A percentile compares a stretch with the other conserved stretches of the same genome.
Conservation (phyloP, 2,888 invertebrate genomes). For the Athalia cordata region DNA sequence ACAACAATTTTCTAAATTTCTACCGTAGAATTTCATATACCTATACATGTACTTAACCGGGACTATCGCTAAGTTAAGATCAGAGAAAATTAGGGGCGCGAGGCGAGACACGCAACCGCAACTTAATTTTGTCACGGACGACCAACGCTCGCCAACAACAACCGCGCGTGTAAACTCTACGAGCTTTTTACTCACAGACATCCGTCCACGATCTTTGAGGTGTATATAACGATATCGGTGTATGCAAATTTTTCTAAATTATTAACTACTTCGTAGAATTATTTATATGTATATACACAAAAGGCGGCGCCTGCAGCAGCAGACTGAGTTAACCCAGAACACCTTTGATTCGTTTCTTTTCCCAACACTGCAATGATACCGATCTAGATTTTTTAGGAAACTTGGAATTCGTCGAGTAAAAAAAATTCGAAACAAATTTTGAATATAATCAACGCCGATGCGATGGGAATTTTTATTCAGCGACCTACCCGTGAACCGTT, state of each 20-base stretch:
- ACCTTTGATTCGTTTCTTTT: too few species aligned
- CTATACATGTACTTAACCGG: slow-evolving; percentile 38
- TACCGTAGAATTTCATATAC: background rate
- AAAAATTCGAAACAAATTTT: too few species aligned
- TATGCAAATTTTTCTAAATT: slow-evolving; percentile 40
- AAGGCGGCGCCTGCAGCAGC: background rate
- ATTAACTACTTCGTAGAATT: background rate
- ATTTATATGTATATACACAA: background rate
- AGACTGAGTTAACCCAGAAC: background rate
- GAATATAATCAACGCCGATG: too few species aligned
- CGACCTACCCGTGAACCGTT: too few species aligned
- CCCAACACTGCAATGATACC: too few species aligned
- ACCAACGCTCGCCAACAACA: background rate
- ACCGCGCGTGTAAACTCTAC: background rate
- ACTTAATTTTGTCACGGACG: slow-evolving; percentile 42
- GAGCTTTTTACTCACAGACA: slow-evolving; percentile 30
- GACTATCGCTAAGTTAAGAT: slow-evolving; percentile 36
- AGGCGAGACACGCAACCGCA: slow-evolving; percentile 42
- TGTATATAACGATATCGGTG: too few species aligned
- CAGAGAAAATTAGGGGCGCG: slow-evolving; percentile 37
- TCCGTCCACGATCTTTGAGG: slow-evolving; percentile 17
- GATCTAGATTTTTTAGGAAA: too few species aligned
- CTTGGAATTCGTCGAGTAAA: too few species aligned
- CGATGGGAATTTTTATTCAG: too few species aligned
- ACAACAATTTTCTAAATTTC: slow-evolving; percentile 37